A percentile compares a stretch with the other conserved stretches of the same genome.
phyloP scores from a whole-genome alignment of 2,113 vertebrate genomes.

The Hippoglossus stenolepis region DNA sequence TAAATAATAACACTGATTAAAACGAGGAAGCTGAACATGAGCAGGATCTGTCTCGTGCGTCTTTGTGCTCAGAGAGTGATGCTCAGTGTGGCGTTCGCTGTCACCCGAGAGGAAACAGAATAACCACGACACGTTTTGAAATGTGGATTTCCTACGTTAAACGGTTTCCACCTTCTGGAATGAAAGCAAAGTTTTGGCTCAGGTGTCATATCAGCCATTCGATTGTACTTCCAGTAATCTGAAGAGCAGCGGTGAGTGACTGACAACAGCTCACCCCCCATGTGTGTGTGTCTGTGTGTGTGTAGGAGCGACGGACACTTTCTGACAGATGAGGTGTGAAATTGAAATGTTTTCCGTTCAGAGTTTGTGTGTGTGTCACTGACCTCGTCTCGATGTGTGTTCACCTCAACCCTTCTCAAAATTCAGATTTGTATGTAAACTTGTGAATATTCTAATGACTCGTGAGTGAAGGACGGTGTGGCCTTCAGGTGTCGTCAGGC shows the following conservation, averaged over 20 bases:
- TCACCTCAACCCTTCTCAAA: conserved; percentile 1
- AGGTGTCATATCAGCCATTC: conserved; percentile 38
- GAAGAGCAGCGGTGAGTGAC: conserved; percentile 55
- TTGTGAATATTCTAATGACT: conserved; percentile 45
- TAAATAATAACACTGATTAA: too few species aligned
- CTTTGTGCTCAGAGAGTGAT: background rate
- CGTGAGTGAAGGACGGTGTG: conserved; percentile 16
- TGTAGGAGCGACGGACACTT: conserved; percentile 13
- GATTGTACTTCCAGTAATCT: conserved; percentile 33
- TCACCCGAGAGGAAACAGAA: background rate
- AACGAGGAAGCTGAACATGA: too few species aligned
- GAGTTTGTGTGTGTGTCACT: conserved; percentile 27
- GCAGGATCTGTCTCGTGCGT: background rate
- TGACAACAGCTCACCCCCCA: conserved; percentile 11
- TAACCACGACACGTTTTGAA: too few species aligned
- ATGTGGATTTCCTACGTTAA: too few species aligned
- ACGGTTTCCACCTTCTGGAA: background rate
- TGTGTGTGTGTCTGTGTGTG: conserved; percentile 37
- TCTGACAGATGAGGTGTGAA: conserved; percentile 79
- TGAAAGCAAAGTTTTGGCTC: conserved; percentile 54
- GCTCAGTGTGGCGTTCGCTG: background rate
- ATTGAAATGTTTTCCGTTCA: conserved; percentile 71
- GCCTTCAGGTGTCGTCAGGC: background rate
- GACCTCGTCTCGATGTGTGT: conserved; percentile 49
- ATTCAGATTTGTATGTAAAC: conserved; percentile 52